Evolutionary conservation across 2,797 vertebrate species (phyloP).

Genomic region (Sarcophilus harrisii): DNA sequence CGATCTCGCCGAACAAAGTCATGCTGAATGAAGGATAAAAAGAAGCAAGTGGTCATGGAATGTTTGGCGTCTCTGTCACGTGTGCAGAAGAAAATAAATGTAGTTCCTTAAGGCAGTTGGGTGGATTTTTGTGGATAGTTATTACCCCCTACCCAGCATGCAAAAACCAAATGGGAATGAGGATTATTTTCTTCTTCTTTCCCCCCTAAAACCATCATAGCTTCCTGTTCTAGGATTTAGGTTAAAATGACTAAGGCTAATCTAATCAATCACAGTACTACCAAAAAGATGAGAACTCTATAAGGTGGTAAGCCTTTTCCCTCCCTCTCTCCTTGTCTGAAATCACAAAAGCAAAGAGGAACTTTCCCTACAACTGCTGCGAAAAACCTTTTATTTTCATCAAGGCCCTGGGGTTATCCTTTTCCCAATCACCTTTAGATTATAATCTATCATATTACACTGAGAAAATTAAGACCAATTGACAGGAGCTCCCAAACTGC

Average conservation of each 20-base stretch:
- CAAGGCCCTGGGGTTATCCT: background rate
- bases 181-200: conserved; percentile 2
- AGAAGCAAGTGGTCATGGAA: conserved; percentile 8
- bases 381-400: background rate
- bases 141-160: background rate
- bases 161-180: conserved; percentile 19
- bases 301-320: conserved; percentile 4
- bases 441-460: too few species aligned
- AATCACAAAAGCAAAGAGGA: background rate
- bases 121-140: conserved; percentile 42
- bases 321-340: background rate
- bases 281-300: conserved; percentile 18
- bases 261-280: conserved; percentile 4
- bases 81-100: background rate
- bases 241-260: conserved; percentile 11
- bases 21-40: conserved; percentile 86
- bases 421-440: background rate
- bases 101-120: background rate
- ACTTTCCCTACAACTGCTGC: background rate
- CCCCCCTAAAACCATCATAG: background rate
- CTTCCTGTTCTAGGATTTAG: background rate
- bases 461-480: background rate
- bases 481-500: background rate
- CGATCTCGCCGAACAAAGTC: conserved; percentile 96
- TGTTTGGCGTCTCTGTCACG: background rate